Base-by-base conservation (phyloP, 1,140 invertebrate genomes). In the Bilobella aurantiaca region DNA sequence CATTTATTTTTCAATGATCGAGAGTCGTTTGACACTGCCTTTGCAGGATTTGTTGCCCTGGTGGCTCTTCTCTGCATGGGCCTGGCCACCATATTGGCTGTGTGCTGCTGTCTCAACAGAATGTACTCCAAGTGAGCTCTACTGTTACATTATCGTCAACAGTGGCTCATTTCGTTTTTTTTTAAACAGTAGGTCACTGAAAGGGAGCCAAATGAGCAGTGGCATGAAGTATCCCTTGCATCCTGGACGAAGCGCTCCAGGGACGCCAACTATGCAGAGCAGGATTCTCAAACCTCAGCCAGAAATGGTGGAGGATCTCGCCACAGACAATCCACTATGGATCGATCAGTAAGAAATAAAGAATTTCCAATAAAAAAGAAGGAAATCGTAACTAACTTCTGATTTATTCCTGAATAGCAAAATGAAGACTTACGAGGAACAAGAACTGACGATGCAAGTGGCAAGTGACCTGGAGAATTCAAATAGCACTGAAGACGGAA, bases 281-380 rank as follows among this genome's bases (percentile, higher is more conserved):
- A 56, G 53, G 34, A 59, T 23, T 56, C 8, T 62, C 3, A 27
- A 42, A 25, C 63, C 63, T 3, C 62, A 70, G 31, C 65, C 65
- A 25, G 71, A 73, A 29, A 73, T 91, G 46, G 85, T 91, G 29
- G 88, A 91, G 74, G 88, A 91, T 74, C 77, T 91, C 14, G 91
- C 88, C 1, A 94, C 90, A 0, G 91, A 94, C 77, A 94, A 94
- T 82, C 91, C 91, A 0, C 78, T 94, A 0, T 94, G 91, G 91
- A 88, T 93, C 53, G 91, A 94, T 80, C 90, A 91, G 86, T 88
- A 76, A 82, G 85, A 80, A 59, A 14, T 12, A 56, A n/a, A n/a
- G n/a, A n/a, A n/a, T n/a, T 53, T 49, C 58, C 61, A 56, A 57
- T 57, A 16, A 67, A n/a, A n/a, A 58, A 34, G 47, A 63, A 49